Evolutionary conservation across 2,888 invertebrate genomes (phyloP), one percentile per base, ranked within the genome.

Genomic region (Lasioglossum malachurum): DNA sequence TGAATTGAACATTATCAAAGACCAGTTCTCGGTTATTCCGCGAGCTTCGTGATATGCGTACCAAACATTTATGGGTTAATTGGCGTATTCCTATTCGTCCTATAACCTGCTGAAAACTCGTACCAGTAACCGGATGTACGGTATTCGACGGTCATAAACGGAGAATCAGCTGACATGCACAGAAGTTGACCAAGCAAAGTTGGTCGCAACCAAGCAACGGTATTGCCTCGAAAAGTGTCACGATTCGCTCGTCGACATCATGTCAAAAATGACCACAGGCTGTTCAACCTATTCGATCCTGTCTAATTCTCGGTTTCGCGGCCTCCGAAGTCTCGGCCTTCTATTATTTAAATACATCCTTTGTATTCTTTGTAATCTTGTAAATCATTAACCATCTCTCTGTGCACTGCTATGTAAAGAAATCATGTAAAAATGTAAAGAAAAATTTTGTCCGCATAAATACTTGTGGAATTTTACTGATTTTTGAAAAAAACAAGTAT

Each of bases 171-270:
- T 75, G 82, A 77, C 60, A 31, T 76, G 64, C 41, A 44, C 38
- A 35, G 16, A 44, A 46, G 23, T 80, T 69, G n/a, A 46, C 53
- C 19, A n/a, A 16, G 53, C 74, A 67, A 84, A 77, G 78, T 82
- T 82, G 82, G 67, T 53, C 53, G 74, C 23, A 46, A 7, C 41
- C 44, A 27, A 69, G 74, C 83, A 82, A 78, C 77, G 83, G 83
- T 78, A 84, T 75, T 69, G 23, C 46, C 41, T 10, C 77, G 69
- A 69, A 82, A 82, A 73, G 82, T 76, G 76, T 53, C 73, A 82
- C 49, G 60, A 75, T 83, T 41, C 46, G 53, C 46, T 60, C 57
- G 16, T 35, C 64, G 12, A 23, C 60, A 10, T 44, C 69, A 57
- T 31, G 41, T 75, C 71, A 38, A 75, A 75, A 83, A 31, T 67